A percentile compares a stretch with the other conserved stretches of the same genome.
These are phyloP conservation scores for Nysson spinosus DNA, from an alignment of 2,888 invertebrate species.

Conservation along the genomic window DNA sequence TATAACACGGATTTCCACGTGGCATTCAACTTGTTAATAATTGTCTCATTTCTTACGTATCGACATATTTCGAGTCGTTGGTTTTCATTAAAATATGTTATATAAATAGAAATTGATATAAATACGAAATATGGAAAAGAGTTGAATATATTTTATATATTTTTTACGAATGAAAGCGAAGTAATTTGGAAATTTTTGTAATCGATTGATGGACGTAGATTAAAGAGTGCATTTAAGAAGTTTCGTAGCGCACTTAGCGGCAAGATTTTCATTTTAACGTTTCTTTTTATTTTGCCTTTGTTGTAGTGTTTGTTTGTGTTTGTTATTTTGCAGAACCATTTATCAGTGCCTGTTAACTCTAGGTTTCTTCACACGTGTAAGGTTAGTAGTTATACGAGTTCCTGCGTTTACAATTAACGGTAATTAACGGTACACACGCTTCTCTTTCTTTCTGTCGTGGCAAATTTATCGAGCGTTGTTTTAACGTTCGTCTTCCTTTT, in stretches of 20 bases:
- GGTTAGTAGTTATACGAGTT: constrained; percentile 80
- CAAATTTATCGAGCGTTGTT: background rate
- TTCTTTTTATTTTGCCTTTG: constrained; percentile 80
- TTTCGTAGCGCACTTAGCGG: constrained; percentile 9
- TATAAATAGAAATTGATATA: too few relatives aligned
- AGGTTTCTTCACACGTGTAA: constrained; percentile 89
- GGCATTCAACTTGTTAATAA: too few relatives aligned
- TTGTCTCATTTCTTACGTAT: too few relatives aligned
- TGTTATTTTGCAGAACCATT: constrained; percentile 90
- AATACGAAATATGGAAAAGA: background rate
- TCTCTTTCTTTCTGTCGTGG: constrained; percentile 21
- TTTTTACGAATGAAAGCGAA: too few relatives aligned
- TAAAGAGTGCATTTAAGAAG: background rate
- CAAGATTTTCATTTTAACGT: constrained; percentile 46
- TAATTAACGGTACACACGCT: constrained; percentile 9
- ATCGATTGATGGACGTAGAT: background rate
- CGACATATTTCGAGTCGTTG: too few relatives aligned
- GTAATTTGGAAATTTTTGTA: too few relatives aligned
- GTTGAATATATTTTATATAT: too few relatives aligned
- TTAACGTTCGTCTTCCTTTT: background rate
- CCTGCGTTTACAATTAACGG: constrained; percentile 18
- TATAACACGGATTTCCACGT: too few relatives aligned
- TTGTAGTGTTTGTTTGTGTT: constrained; percentile 80
- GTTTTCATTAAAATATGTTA: too few relatives aligned
- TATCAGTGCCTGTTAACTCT: constrained; percentile 92